Evolutionary conservation across 2,797 vertebrate genomes (phyloP), one percentile per base, ranked within the genome.

Genomic region (Coccyzus lansbergi): DNA sequence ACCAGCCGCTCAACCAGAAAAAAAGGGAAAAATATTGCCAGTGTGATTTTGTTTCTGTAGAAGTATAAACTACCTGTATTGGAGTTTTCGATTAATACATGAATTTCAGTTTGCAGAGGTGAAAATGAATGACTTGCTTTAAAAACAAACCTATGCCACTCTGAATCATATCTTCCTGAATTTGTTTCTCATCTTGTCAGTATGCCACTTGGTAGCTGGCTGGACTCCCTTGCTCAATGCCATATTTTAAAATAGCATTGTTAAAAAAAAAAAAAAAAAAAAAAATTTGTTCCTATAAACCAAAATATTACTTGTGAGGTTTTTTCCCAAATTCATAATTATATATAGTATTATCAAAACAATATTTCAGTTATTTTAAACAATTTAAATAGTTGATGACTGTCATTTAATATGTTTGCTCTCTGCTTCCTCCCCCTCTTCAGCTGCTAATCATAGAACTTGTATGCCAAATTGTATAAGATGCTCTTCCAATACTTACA

Each of bases 401-500:
- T 98, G 97, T 97, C 94, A 92, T 93, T 97, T 97, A 88, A 94
- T 97, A 95, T 96, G 95, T 94, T 97, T 97, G 72, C 74, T 95
- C 59, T 95, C 92, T 92, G 91, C 97, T 90, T 96, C 96, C 97
- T 97, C 97, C 97, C 97, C 97, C 97, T 97, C 97, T 95, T 98
- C 98, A 97, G 97, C 98, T 98, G 97, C 97, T 98, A 98, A 98
- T 98, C 97, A 97, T 98, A 97, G 97, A 97, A 97, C 95, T 96
- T 96, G 96, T 95, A 96, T 98, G 98, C 98, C 98, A 98, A 98
- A 97, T 98, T 97, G 97, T 97, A 90, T 97, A 97, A 97, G 97
- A 98, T 97, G 90, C 96, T 97, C 97, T 98, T 98, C 97, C 98
- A 98, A 97, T 98, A 98, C 96, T 97, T 98, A 96, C 97, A 98